Evolutionary conservation across 2,113 vertebrate genomes (phyloP).

Genomic region (Phainopepla nitens): DNA sequence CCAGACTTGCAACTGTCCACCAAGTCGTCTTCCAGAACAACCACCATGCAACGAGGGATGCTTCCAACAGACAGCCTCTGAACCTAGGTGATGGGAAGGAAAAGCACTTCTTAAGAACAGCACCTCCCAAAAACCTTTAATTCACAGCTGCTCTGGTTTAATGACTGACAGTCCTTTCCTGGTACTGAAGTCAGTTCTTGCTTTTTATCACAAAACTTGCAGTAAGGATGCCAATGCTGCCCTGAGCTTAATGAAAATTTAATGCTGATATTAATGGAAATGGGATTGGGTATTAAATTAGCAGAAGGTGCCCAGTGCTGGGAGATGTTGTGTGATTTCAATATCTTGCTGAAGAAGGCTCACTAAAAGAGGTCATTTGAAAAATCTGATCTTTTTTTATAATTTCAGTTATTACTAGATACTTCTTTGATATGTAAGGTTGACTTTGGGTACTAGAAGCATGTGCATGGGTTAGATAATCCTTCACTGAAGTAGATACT

Average conservation of each 20-base stretch:
- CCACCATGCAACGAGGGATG: constrained; percentile 92
- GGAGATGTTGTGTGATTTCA: background rate
- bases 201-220: background rate
- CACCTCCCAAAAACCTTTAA: background rate
- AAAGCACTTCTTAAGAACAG: background rate
- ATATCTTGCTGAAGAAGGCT: background rate
- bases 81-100: constrained; percentile 72
- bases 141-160: background rate
- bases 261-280: background rate
- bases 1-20: constrained; percentile 96
- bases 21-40: constrained; percentile 92
- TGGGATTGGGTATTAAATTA: background rate
- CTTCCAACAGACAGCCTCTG: constrained; percentile 93
- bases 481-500: background rate
- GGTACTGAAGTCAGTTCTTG: background rate
- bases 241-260: background rate
- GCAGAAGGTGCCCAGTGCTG: background rate
- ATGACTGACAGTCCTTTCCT: background rate
- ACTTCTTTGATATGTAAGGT: background rate
- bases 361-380: background rate
- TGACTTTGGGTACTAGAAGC: background rate
- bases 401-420: background rate
- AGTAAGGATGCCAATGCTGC: background rate
- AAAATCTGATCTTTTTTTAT: background rate
- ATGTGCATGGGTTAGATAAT: background rate